Evolutionary conservation across 1,140 invertebrate genomes (phyloP).

Genomic region (Drosophila albomicans): DNA sequence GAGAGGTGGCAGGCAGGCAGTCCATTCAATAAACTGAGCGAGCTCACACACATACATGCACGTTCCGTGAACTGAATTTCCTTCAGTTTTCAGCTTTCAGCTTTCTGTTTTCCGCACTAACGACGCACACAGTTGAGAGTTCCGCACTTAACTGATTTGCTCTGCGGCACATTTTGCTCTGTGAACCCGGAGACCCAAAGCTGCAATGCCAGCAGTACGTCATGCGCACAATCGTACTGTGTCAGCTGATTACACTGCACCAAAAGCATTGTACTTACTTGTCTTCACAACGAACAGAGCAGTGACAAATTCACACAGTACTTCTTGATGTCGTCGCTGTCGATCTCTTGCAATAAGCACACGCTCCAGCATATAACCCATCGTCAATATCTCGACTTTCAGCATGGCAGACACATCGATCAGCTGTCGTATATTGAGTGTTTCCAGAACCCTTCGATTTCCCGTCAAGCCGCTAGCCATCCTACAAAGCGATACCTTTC

Average conservation of each 20-base stretch:
- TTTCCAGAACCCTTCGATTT: conserved; percentile 27
- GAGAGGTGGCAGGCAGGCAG: conserved; percentile 20
- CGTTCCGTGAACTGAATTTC: conserved; percentile 65
- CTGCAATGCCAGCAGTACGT: conserved; percentile 37
- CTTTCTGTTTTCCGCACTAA: conserved; percentile 67
- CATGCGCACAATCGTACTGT: conserved; percentile 52
- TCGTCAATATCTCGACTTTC: conserved; percentile 72
- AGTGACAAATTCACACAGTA: conserved; percentile 63
- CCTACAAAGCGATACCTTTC: conserved; percentile 27
- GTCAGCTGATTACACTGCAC: conserved; percentile 57
- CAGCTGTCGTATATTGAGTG: conserved; percentile 46
- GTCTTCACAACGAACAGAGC: conserved; percentile 55
- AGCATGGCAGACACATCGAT: conserved; percentile 70
- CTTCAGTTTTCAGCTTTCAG: conserved; percentile 48
- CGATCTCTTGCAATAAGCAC: conserved; percentile 66
- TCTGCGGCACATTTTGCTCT: conserved; percentile 2
- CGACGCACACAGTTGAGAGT: conserved; percentile 79
- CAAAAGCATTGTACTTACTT: conserved; percentile 47
- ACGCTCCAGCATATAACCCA: conserved; percentile 63
- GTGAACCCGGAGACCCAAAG: conserved; percentile 19
- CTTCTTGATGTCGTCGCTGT: conserved; percentile 59
- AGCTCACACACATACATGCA: conserved; percentile 69
- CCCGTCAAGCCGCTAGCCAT: conserved; percentile 48
- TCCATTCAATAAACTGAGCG: conserved; percentile 14
- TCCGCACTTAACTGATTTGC: conserved; percentile 74